Evolutionary conservation across 2,888 invertebrate genomes (phyloP), one percentile per base, ranked within the genome.

Genomic region (Ichneumon xanthorius): DNA sequence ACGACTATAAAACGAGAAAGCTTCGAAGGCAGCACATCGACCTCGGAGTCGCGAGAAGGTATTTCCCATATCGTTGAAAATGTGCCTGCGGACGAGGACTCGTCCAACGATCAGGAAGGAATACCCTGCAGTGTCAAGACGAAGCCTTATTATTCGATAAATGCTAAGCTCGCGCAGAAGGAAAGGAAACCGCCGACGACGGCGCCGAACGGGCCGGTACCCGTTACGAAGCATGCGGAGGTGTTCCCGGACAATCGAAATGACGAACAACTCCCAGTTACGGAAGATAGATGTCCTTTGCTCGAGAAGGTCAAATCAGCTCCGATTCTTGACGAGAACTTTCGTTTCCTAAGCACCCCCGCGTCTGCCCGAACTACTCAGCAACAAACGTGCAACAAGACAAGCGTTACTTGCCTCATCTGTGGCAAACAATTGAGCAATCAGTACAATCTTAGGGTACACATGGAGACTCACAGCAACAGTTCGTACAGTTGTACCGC

Each of bases 391-490:
- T 93, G 93, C 73, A 94, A 94, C 80, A 94, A 93, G 82, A 93
- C 93, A 22, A 93, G 95, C 90, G 96, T 97, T 5, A 96, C 97
- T 19, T 98, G 98, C 94, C 96, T 96, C 84, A 96, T 98, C 75
- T 98, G 98, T 94, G 97, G 97, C 92, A 98, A 98, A 93, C 97
- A 97, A 82, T 95, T 98, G 71, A 98, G 97, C 93, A 98, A 98
- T 94, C 98, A 98, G 93, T 98, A 98, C 95, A 98, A 98, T 93
- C 94, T 98, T 89, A 95, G 98, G 84, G 98, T 98, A 84, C 98
- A 98, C 91, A 96, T 98, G 96, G 98, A 98, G 92, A 98, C 98
- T 26, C 98, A 98, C 94, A 97, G 98, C 91, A 98, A 98, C 88
- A 96, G 97, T 71, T 96, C 97, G 45, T 98, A 98, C 94, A 97